phyloP scores from a whole-genome alignment of 2,113 vertebrate genomes.

The Dasypus novemcinctus region DNA sequence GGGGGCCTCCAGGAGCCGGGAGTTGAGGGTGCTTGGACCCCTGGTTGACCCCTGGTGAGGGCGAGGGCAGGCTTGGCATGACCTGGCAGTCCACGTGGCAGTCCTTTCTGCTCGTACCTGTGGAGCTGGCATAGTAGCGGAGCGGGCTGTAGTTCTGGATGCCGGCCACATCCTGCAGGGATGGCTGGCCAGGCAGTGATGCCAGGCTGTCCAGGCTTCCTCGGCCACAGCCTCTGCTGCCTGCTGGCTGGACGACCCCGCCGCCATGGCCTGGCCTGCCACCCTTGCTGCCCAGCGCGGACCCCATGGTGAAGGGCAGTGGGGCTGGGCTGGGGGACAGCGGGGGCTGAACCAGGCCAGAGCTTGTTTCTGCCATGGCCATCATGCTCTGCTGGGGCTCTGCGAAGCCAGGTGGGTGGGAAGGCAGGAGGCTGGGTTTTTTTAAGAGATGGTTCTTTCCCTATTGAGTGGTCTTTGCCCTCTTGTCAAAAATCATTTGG shows the following conservation, averaged over 20 bases:
- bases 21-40: conserved; percentile 97
- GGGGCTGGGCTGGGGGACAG: conserved; percentile 88
- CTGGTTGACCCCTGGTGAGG: conserved; percentile 94
- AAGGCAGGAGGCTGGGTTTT: conserved; percentile 74
- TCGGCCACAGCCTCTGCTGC: conserved; percentile 87
- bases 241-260: conserved; percentile 79
- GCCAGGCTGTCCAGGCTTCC: conserved; percentile 74
- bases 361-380: conserved; percentile 52
- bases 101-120: conserved; percentile 89
- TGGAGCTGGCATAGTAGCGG: conserved; percentile 93
- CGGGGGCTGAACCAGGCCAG: conserved; percentile 88
- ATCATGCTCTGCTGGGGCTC: conserved; percentile 79
- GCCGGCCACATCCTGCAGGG: conserved; percentile 69
- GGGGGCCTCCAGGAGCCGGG: conserved; percentile 89
- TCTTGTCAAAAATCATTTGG: no score
- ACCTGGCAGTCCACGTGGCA: conserved; percentile 81
- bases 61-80: conserved; percentile 84
- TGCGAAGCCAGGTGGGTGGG: conserved; percentile 84
- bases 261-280: conserved; percentile 77
- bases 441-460: no score
- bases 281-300: conserved; percentile 84
- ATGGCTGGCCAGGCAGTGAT: conserved; percentile 70
- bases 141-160: conserved; percentile 82
- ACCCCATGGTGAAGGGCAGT: conserved; percentile 82
- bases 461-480: no score